Conservation (phyloP, 2,797 vertebrate genomes). For the Triplophysa yarkandensis region DNA sequence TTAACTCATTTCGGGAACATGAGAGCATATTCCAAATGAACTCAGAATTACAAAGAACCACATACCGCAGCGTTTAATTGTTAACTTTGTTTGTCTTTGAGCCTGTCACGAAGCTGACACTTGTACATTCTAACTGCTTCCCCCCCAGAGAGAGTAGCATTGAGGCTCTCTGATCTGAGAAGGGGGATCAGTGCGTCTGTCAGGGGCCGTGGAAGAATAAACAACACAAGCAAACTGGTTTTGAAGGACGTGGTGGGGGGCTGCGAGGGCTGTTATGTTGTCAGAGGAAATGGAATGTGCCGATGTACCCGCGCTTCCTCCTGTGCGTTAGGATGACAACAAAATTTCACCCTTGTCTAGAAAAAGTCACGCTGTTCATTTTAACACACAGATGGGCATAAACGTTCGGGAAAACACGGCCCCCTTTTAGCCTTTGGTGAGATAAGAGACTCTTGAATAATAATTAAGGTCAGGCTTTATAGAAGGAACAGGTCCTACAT, state of each 20-base stretch:
- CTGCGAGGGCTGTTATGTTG: constrained; percentile 18
- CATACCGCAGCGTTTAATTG: constrained; percentile 32
- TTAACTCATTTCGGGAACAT: constrained; percentile 1
- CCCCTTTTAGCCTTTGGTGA: not conserved
- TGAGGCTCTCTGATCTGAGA: constrained; percentile 42
- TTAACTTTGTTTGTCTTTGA: constrained; percentile 40
- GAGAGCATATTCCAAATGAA: not conserved
- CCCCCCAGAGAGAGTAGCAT: constrained; percentile 29
- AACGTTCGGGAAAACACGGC: not conserved
- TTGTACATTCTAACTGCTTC: constrained; percentile 26
- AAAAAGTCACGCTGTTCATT: constrained; percentile 3
- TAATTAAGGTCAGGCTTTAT: not conserved
- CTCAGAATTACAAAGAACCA: constrained; percentile 10
- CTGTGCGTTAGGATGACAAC: constrained; percentile 16
- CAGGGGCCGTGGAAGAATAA: constrained; percentile 30
- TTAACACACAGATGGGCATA: constrained; percentile 16
- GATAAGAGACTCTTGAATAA: constrained; percentile 2
- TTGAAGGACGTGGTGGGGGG: constrained; percentile 8
- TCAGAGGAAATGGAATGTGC: constrained; percentile 42
- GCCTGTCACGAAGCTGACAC: constrained; percentile 33
- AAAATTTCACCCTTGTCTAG: constrained; percentile 20
- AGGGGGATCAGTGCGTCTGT: constrained; percentile 27
- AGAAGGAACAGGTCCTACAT: not conserved
- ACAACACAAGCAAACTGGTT: constrained; percentile 37
- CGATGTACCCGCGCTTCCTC: constrained; percentile 16